Percentiles rank a stretch among this genome's conserved stretches.
Evolutionary conservation across 1,140 invertebrate genomes (phyloP).

Genomic region (Geopemphigus sp.): DNA sequence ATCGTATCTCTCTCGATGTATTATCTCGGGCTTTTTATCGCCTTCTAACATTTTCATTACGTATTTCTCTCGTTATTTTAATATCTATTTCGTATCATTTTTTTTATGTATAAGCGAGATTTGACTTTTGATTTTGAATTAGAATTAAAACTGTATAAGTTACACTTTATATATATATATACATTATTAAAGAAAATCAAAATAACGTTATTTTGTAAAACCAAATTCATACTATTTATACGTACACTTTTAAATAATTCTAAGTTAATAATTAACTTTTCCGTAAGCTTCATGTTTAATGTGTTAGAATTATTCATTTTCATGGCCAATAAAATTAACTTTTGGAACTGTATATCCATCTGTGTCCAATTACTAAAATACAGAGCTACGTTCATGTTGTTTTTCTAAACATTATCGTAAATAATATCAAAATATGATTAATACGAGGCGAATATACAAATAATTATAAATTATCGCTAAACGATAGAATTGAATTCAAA

Average conservation of each 20-base stretch:
- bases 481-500: no score
- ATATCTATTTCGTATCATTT: background rate
- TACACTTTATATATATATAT: no score
- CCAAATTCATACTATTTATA: background rate
- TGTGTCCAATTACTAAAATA: slow-evolving; percentile 9
- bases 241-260: background rate
- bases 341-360: background rate
- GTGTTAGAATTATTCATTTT: background rate
- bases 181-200: no score
- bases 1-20: no score
- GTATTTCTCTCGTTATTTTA: background rate
- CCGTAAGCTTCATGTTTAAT: background rate
- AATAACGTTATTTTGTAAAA: background rate
- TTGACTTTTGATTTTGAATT: background rate
- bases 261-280: background rate
- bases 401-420: background rate
- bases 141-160: no score
- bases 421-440: no score
- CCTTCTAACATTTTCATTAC: background rate
- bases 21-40: no score
- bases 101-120: background rate
- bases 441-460: no score
- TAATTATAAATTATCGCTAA: no score
- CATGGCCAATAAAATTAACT: slow-evolving; percentile 6
- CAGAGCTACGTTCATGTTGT: background rate